These are phyloP conservation scores for Pempheris klunzingeri DNA, from an alignment of 2,797 vertebrate genomes.

Conservation along the genomic window DNA sequence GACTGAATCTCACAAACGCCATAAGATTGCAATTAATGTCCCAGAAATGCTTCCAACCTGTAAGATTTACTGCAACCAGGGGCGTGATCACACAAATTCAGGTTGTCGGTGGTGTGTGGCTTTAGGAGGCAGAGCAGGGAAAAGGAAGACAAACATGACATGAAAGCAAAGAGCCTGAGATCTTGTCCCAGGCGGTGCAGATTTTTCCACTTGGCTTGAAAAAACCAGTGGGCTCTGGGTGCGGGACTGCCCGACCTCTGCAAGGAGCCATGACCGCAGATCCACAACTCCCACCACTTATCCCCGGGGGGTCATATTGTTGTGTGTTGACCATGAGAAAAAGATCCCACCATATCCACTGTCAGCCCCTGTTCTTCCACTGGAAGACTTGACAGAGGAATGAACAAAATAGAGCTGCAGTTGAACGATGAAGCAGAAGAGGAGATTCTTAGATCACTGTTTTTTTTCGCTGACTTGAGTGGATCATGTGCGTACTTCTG, in stretches of 20 bases:
- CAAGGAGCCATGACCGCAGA: neutral
- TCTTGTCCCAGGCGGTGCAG: neutral
- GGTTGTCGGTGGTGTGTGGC: neutral
- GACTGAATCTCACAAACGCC: neutral
- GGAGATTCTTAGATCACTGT: conserved; percentile 11
- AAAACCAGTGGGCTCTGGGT: neutral
- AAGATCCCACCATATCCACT: conserved; percentile 16
- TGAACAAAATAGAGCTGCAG: conserved; percentile 4
- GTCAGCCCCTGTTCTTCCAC: conserved; percentile 1
- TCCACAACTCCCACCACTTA: conserved; percentile 11
- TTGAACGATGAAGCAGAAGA: neutral
- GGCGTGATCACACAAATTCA: neutral
- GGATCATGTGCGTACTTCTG: conserved; percentile 1
- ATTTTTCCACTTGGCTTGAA: conserved; percentile 29
- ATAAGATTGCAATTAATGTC: neutral
- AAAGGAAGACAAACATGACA: neutral
- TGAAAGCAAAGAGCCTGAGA: conserved; percentile 24
- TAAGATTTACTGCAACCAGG: neutral
- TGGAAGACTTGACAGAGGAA: neutral
- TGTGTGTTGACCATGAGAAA: conserved; percentile 42
- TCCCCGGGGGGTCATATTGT: neutral
- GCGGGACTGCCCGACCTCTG: neutral
- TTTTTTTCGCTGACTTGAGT: neutral
- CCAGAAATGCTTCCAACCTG: too few relatives aligned
- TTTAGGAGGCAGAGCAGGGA: neutral